Evolutionary conservation across 1,140 invertebrate genomes (phyloP).

Genomic region (Rhynchophorus ferrugineus): DNA sequence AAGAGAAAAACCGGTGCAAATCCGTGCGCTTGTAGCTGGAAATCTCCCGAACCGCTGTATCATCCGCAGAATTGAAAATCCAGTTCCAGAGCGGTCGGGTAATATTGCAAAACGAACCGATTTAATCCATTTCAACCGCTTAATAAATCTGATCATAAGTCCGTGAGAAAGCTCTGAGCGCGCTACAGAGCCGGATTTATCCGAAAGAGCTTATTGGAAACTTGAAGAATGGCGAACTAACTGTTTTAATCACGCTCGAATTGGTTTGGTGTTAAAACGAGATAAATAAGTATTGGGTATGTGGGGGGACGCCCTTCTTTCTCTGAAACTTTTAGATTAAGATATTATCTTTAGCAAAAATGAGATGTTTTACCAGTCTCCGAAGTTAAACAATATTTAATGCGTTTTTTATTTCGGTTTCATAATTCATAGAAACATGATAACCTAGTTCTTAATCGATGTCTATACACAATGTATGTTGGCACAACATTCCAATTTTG

Average conservation of each 20-base stretch:
- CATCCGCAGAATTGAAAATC: neutral
- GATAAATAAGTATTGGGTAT: neutral
- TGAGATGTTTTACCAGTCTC: too few relatives aligned
- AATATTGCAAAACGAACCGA: neutral
- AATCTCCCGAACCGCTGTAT: neutral
- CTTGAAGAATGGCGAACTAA: neutral
- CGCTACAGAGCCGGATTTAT: neutral
- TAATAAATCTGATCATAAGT: slow-evolving; percentile 5
- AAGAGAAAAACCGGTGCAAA: neutral
- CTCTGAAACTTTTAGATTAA: too few relatives aligned
- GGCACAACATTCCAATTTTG: too few relatives aligned
- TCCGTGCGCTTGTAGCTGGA: neutral
- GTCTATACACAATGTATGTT: too few relatives aligned
- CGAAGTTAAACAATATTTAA: too few relatives aligned
- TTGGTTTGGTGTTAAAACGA: neutral
- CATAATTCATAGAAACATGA: too few relatives aligned
- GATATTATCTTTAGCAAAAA: too few relatives aligned
- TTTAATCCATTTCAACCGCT: slow-evolving; percentile 5
- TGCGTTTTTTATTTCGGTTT: too few relatives aligned
- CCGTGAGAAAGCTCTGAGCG: neutral
- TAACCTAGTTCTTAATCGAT: too few relatives aligned
- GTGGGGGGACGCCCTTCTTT: too few relatives aligned
- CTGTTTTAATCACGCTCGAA: slow-evolving; percentile 1
- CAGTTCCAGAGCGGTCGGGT: neutral
- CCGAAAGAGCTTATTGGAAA: slow-evolving; percentile 3